A percentile compares a stretch with the other conserved stretches of the same genome.
phyloP scores from a whole-genome alignment of 2,113 vertebrate species.

The Sander vitreus region DNA sequence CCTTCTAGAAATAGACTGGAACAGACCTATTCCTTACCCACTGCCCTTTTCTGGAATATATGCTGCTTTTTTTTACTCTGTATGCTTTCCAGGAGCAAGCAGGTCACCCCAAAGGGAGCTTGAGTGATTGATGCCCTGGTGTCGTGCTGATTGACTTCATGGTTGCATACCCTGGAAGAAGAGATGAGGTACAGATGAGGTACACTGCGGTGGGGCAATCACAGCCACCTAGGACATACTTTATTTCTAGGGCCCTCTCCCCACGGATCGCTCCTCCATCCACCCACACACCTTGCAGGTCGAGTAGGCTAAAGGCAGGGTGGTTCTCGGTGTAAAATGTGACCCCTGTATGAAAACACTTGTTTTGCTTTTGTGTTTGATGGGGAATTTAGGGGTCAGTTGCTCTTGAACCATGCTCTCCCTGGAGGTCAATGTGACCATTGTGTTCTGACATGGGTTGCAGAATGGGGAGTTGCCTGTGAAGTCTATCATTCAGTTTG shows the following conservation, averaged over 20 bases:
- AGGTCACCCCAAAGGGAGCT: constrained; percentile 74
- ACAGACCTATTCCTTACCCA: constrained; percentile 12
- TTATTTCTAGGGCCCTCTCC: constrained; percentile 56
- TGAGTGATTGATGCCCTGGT: constrained; percentile 80
- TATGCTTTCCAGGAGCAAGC: constrained; percentile 65
- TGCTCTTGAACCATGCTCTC: constrained; percentile 59
- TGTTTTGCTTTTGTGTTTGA: constrained; percentile 70
- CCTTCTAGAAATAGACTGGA: constrained; percentile 27
- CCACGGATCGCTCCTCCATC: constrained; percentile 48
- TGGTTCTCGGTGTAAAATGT: constrained; percentile 30
- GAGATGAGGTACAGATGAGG: constrained; percentile 72
- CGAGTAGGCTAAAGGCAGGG: constrained; percentile 62
- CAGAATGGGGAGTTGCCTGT: constrained; percentile 56
- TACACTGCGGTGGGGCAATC: constrained; percentile 63
- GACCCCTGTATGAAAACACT: constrained; percentile 61
- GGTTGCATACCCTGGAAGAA: constrained; percentile 79
- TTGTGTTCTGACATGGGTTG: constrained; percentile 52
- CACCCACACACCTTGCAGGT: constrained; percentile 63
- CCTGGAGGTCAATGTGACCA: constrained; percentile 50
- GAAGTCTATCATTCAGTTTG: constrained; percentile 39
- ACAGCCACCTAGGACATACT: constrained; percentile 63
- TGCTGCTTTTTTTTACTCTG: constrained; percentile 16
- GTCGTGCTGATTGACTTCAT: constrained; percentile 81
- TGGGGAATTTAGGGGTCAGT: constrained; percentile 69
- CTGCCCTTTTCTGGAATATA: constrained; percentile 42